These are phyloP conservation scores for Xiphydria camelus DNA, from an alignment of 2,888 invertebrate species.

Conservation along the genomic window DNA sequence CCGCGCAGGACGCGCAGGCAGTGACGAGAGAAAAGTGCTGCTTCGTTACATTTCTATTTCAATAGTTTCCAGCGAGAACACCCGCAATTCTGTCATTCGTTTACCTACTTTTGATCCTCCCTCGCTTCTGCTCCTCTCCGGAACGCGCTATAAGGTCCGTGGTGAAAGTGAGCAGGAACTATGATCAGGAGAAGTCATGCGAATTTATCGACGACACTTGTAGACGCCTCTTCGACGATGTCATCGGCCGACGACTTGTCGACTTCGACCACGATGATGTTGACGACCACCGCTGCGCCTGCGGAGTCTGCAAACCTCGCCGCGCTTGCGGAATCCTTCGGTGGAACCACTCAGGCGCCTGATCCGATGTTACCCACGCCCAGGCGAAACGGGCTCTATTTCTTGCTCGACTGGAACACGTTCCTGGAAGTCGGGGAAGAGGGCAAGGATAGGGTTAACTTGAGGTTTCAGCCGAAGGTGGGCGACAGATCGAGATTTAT, in stretches of 20 bases:
- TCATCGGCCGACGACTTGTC: too few species aligned
- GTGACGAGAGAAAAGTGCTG: too few species aligned
- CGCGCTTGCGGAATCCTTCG: constrained; percentile 79
- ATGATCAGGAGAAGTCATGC: too few species aligned
- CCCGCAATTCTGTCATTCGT: too few species aligned
- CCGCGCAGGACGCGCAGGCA: too few species aligned
- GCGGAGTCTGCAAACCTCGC: constrained; percentile 62
- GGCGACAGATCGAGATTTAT: constrained; percentile 80
- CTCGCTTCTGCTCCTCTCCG: too few species aligned
- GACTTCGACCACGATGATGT: constrained; percentile 24
- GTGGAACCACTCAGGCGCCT: constrained; percentile 65
- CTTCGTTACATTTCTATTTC: too few species aligned
- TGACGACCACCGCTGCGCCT: constrained; percentile 46
- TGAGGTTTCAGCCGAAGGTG: constrained; percentile 78
- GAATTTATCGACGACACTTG: constrained; percentile 13
- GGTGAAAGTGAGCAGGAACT: too few species aligned
- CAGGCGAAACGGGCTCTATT: constrained; percentile 78
- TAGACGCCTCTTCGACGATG: too few species aligned
- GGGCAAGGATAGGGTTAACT: constrained; percentile 73
- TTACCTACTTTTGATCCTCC: too few species aligned
- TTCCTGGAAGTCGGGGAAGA: constrained; percentile 83
- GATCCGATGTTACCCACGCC: constrained; percentile 69
- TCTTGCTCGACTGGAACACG: constrained; percentile 84
- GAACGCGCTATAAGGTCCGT: too few species aligned
- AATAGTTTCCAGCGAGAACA: too few species aligned